phyloP scores from a whole-genome alignment of 1,140 invertebrate genomes.

The Lamellibrachia luymesi region DNA sequence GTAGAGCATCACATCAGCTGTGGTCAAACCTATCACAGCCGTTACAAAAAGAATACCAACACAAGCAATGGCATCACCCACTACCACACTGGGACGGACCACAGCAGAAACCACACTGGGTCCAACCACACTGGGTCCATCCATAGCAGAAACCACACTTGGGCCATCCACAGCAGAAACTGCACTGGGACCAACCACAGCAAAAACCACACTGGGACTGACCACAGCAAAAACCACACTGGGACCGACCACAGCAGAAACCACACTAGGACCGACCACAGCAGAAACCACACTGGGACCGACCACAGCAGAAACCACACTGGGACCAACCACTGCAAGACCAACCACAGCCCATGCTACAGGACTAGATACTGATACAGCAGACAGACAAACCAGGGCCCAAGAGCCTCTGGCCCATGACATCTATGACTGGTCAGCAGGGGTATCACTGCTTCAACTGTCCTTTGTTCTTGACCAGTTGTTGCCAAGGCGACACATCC shows the following conservation, averaged over 20 bases:
- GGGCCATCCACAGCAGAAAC: not conserved
- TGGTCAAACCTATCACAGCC: not conserved
- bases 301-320: not conserved
- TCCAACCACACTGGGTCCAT: not conserved
- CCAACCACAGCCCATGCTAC: not conserved
- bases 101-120: not conserved
- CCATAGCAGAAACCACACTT: not conserved
- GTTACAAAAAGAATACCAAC: not conserved
- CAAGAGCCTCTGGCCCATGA: not conserved
- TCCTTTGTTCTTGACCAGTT: constrained; percentile 7
- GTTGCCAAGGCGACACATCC: not conserved
- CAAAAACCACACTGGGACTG: too few relatives aligned
- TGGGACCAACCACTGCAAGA: not conserved
- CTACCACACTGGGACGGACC: not conserved
- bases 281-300: not conserved
- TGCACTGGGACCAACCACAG: not conserved
- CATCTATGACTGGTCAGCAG: not conserved
- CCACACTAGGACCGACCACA: not conserved
- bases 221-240: not conserved
- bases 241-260: not conserved
- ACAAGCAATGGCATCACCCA: not conserved
- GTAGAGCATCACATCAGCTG: not conserved
- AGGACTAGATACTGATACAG: not conserved
- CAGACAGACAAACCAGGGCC: not conserved
- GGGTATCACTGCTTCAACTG: not conserved